phyloP scores from a whole-genome alignment of 2,797 vertebrate genomes.

The Rhinichthys osculus region DNA sequence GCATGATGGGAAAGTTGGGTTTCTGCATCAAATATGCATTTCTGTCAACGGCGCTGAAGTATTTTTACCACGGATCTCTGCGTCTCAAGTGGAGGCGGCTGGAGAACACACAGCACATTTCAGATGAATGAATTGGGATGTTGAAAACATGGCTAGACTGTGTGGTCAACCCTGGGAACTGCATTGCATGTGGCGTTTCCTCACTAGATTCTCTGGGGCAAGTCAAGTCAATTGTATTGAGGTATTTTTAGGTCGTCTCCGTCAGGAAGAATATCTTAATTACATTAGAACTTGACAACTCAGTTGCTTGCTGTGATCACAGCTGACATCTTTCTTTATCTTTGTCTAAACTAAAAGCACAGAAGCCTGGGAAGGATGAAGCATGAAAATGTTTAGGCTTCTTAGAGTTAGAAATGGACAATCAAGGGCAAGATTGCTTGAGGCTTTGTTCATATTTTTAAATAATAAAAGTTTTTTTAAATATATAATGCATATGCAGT shows the following conservation, averaged over 20 bases:
- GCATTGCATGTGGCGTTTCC: not conserved
- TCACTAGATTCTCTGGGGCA: constrained; percentile 17
- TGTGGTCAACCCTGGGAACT: not conserved
- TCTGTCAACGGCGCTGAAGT: constrained; percentile 2
- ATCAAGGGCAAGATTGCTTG: not conserved
- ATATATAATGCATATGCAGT: not conserved
- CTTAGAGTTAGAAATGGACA: not conserved
- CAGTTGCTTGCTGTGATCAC: constrained; percentile 79
- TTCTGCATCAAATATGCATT: constrained; percentile 43
- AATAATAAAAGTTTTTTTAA: not conserved
- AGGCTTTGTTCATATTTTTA: not conserved
- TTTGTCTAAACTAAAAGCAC: constrained; percentile 39
- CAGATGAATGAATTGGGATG: not conserved
- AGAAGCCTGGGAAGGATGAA: constrained; percentile 24
- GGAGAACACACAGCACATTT: not conserved
- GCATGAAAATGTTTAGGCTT: not conserved
- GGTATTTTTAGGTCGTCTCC: constrained; percentile 59
- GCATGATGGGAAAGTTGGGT: constrained; percentile 13
- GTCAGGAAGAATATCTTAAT: constrained; percentile 58
- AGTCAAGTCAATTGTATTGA: constrained; percentile 48
- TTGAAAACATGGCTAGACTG: not conserved
- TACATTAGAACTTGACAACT: constrained; percentile 62
- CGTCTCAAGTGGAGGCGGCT: constrained; percentile 11
- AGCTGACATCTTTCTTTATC: constrained; percentile 66
- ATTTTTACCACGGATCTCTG: constrained; percentile 30